Percentiles rank a stretch among this genome's conserved stretches.
phyloP scores from a whole-genome alignment of 2,113 vertebrate species.

The Charina bottae region DNA sequence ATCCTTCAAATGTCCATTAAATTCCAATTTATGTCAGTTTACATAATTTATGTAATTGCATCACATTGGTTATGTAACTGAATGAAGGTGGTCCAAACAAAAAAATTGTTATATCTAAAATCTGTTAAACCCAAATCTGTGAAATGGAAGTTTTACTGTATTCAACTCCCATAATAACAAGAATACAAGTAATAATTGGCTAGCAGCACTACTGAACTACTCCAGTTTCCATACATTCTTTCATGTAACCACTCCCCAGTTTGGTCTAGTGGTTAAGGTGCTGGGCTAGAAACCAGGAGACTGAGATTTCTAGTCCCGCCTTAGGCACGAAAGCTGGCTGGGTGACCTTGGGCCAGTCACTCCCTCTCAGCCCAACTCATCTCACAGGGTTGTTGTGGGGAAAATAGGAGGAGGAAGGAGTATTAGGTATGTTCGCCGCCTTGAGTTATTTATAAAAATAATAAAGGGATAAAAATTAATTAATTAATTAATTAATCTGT shows the following conservation, averaged over 20 bases:
- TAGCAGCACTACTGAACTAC: background rate
- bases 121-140: background rate
- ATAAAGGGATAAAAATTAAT: too few relatives aligned
- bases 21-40: background rate
- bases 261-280: too few relatives aligned
- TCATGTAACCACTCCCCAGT: background rate
- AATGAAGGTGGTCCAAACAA: background rate
- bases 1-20: background rate
- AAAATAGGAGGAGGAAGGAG: too few relatives aligned
- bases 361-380: too few relatives aligned
- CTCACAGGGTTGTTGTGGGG: too few relatives aligned
- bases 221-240: background rate
- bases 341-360: too few relatives aligned
- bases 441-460: too few relatives aligned
- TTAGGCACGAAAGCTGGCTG: too few relatives aligned
- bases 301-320: too few relatives aligned
- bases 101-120: background rate
- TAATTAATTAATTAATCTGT: too few relatives aligned
- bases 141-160: background rate
- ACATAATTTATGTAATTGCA: background rate
- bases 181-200: background rate
- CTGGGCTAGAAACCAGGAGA: too few relatives aligned
- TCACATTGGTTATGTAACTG: background rate
- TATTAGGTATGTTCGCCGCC: too few relatives aligned
- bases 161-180: background rate